Evolutionary conservation across 2,888 invertebrate species (phyloP), one percentile per base, ranked within the genome.

Genomic region (Leucozona laternaria): DNA sequence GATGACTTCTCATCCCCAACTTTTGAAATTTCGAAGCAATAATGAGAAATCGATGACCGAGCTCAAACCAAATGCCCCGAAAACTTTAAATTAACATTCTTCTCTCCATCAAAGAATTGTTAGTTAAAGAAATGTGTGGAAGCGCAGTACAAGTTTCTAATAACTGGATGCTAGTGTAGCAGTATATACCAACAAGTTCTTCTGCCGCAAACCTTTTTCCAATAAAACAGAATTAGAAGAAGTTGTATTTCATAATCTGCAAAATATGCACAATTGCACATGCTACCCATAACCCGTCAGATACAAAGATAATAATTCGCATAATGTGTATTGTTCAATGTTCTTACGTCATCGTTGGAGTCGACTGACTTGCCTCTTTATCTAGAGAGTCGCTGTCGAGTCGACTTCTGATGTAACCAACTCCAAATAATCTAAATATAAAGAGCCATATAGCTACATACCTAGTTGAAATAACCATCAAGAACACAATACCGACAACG

Each of bases 191-290:
- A 20, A 48, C 45, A 20, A 48, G 17, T 17, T 45, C 6, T 43
- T n/a, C 11, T 37, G 3, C 17, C 1, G 8, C 8, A 17, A 1
- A 45, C 45, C 45, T 0, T 10, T 17, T 45, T 10, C 10, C 45
- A 17, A 17, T 10, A 45, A 17, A 1, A 11, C 4, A 20, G 20
- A 4, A 17, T 2, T 13, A 37, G 4, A 48, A 20, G 48, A 20
- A 48, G 48, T 48, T 20, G 20, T 20, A 66, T 77, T 82, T 82
- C 78, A 82, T 82, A 82, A 82, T 76, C 76, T 71, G 64, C 76
- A 64, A 72, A 68, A 22, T 22, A 60, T 31, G 25, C 66, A 78
- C 43, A 68, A 45, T 50, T 31, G 25, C 66, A 78, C 43, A 68
- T 53, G 58, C 53, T 55, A 64, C 45, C 17, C 17, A 45, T n/a